Evolutionary conservation across 2,888 invertebrate species (phyloP).

Genomic region (Drosophila pseudotakahashii): DNA sequence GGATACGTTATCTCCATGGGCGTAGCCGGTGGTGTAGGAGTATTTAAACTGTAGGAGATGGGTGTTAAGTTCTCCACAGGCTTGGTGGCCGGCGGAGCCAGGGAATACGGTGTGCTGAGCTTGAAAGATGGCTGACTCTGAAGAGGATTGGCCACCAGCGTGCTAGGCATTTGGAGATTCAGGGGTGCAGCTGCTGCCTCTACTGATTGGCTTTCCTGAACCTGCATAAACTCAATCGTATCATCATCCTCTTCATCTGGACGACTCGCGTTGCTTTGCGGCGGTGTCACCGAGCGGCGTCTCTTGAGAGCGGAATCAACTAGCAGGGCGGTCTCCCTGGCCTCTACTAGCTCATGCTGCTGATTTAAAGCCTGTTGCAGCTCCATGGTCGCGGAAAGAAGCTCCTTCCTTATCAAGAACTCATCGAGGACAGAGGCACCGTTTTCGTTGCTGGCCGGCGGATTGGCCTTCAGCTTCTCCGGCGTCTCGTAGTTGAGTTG

Average conservation of each 20-base stretch:
- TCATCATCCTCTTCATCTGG: constrained; percentile 47
- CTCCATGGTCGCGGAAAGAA: constrained; percentile 8
- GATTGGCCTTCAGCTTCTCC: background rate
- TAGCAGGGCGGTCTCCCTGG: background rate
- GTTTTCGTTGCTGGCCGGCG: constrained; percentile 38
- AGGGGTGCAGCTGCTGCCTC: background rate
- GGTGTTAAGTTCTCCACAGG: constrained; percentile 33
- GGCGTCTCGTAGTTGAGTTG: constrained; percentile 17
- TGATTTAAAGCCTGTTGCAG: constrained; percentile 1
- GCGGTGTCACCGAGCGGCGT: constrained; percentile 57
- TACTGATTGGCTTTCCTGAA: background rate
- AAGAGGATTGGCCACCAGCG: background rate
- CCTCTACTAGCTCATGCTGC: background rate
- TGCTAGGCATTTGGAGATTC: background rate
- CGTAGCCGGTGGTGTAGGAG: constrained; percentile 48
- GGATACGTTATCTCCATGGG: constrained; percentile 59
- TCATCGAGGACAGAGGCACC: constrained; percentile 53
- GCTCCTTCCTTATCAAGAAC: constrained; percentile 43
- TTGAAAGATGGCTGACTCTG: constrained; percentile 11
- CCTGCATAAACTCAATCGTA: constrained; percentile 40
- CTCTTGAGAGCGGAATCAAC: constrained; percentile 46
- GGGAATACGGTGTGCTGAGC: constrained; percentile 33
- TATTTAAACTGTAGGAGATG: constrained; percentile 49
- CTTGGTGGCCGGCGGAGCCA: constrained; percentile 13
- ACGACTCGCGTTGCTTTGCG: constrained; percentile 22